These are phyloP conservation scores for Macrotus californicus DNA, from an alignment of 2,113 vertebrate genomes.

Conservation along the genomic window DNA sequence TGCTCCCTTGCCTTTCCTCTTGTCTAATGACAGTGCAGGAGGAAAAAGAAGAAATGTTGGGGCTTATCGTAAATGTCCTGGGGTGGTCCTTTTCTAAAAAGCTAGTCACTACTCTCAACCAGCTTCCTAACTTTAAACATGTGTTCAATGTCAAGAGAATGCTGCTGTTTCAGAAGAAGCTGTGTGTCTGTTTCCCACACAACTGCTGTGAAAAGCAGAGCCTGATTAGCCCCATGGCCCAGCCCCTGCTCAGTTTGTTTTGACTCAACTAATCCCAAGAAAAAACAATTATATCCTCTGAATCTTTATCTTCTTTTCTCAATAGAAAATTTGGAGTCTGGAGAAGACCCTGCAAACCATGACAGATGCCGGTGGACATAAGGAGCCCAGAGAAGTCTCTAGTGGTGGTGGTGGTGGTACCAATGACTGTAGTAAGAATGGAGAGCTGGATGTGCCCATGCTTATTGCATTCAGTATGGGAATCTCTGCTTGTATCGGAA, in stretches of 20 bases:
- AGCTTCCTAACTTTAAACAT: neutral
- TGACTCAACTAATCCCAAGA: neutral
- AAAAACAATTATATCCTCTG: neutral
- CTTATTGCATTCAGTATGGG: neutral
- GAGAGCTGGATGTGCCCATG: neutral
- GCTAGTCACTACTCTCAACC: neutral
- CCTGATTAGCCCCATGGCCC: neutral
- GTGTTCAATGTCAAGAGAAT: neutral
- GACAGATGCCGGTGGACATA: neutral
- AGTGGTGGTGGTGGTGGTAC: neutral
- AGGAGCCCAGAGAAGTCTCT: neutral
- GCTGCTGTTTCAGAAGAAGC: neutral
- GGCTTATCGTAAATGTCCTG: neutral
- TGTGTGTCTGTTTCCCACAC: neutral
- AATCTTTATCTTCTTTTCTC: neutral
- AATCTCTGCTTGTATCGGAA: neutral
- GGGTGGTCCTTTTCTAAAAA: neutral
- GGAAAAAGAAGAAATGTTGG: neutral
- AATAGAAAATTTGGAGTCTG: neutral
- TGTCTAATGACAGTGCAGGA: neutral
- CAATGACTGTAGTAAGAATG: neutral
- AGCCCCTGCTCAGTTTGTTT: neutral
- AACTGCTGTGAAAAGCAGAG: neutral
- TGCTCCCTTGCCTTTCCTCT: neutral
- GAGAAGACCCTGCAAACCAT: neutral